A percentile compares a stretch with the other conserved stretches of the same genome.
Conservation (phyloP, 1,140 invertebrate species). For the Drosophila sproati region DNA sequence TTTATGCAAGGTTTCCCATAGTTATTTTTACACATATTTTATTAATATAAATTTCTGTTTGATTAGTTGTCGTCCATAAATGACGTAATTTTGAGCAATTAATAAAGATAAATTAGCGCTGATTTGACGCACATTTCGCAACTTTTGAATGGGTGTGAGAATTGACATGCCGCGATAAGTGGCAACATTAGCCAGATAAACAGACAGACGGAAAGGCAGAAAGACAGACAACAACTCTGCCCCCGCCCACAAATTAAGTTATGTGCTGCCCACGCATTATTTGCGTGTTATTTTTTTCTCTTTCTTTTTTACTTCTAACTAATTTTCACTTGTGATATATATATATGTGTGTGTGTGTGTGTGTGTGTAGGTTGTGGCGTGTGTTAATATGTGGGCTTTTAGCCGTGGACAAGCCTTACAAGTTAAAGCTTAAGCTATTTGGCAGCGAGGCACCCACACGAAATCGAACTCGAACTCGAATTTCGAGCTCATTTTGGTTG, state of each 20-base stretch:
- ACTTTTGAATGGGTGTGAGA: constrained; percentile 58
- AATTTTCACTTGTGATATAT: constrained; percentile 27
- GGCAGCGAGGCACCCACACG: constrained; percentile 29
- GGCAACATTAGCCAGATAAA: constrained; percentile 26
- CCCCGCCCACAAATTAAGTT: constrained; percentile 55
- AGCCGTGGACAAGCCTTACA: constrained; percentile 21
- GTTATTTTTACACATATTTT: constrained; percentile 3
- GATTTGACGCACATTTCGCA: constrained; percentile 36
- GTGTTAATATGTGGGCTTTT: constrained; percentile 43
- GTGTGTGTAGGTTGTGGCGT: constrained; percentile 15
- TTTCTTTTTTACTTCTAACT: constrained; percentile 23
- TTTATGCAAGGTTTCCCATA: no score
- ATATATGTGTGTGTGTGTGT: constrained; percentile 6
- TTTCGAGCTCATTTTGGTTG: constrained; percentile 7
- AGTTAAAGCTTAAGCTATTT: constrained; percentile 26
- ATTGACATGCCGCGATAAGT: constrained; percentile 30
- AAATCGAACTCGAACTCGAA: constrained; percentile 20
- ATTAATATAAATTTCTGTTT: constrained; percentile 9
- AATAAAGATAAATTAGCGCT: constrained; percentile 54
- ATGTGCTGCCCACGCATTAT: constrained; percentile 38
- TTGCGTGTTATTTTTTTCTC: constrained; percentile 1
- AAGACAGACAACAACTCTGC: constrained; percentile 6
- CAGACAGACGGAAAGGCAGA: no score
- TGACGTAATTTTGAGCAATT: constrained; percentile 36
- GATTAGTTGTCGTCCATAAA: constrained; percentile 2